Evolutionary conservation across 2,113 vertebrate genomes (phyloP).

Genomic region (Xiphophorus hellerii): DNA sequence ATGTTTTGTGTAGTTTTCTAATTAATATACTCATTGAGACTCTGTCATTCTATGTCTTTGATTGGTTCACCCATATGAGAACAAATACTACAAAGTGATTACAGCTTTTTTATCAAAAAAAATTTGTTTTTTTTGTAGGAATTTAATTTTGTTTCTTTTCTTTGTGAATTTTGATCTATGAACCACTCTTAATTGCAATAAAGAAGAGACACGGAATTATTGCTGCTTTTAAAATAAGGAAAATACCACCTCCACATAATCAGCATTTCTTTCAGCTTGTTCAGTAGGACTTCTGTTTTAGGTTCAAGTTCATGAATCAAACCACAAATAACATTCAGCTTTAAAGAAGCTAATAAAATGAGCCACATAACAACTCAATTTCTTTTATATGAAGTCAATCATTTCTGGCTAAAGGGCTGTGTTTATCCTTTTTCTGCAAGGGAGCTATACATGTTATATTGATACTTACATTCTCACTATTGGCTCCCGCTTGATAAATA

Average conservation of each 20-base stretch:
- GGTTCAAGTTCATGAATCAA: conserved; percentile 25
- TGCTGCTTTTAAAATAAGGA: background rate
- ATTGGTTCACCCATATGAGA: background rate
- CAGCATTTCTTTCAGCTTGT: background rate
- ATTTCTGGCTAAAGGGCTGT: conserved; percentile 26
- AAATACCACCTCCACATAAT: background rate
- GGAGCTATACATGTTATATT: conserved; percentile 17
- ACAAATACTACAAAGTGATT: background rate
- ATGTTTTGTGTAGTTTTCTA: too few species aligned
- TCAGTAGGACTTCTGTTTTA: conserved; percentile 1
- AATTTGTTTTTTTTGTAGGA: too few species aligned
- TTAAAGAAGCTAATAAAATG: conserved; percentile 18
- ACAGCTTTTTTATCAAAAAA: background rate
- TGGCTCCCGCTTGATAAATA: conserved; percentile 44
- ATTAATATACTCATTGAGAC: too few species aligned
- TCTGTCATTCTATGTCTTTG: too few species aligned
- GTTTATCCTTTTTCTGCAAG: conserved; percentile 34
- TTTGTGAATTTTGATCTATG: background rate
- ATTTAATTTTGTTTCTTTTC: background rate
- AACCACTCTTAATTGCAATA: background rate
- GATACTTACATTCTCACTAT: conserved; percentile 31
- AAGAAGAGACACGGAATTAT: background rate
- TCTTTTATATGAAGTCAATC: conserved; percentile 11
- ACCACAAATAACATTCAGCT: background rate
- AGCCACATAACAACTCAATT: conserved; percentile 3